Evolutionary conservation across 2,113 vertebrate species (phyloP).

Genomic region (Callionymus lyra): DNA sequence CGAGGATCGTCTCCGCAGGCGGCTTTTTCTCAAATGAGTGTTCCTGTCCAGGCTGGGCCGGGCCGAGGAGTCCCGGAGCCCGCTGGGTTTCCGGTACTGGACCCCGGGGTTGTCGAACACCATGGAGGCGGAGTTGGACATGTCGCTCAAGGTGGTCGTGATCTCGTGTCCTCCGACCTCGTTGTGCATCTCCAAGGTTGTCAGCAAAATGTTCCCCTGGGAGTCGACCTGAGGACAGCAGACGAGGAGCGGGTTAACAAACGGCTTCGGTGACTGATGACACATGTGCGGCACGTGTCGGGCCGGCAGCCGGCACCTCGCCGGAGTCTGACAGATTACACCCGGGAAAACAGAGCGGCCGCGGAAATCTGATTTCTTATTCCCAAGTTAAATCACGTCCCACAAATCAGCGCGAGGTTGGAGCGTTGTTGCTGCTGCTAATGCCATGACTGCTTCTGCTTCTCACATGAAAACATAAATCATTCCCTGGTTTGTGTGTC

Average conservation of each 20-base stretch:
- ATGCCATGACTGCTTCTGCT: slow-evolving; percentile 12
- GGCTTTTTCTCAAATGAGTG: slow-evolving; percentile 74
- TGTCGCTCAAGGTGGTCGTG: slow-evolving; percentile 72
- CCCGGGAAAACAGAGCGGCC: slow-evolving; percentile 18
- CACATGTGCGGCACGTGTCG: slow-evolving; percentile 12
- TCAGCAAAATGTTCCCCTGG: slow-evolving; percentile 89
- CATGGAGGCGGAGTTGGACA: slow-evolving; percentile 85
- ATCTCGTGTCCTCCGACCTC: slow-evolving; percentile 85
- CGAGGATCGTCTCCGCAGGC: slow-evolving; percentile 84
- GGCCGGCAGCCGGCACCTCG: slow-evolving; percentile 4
- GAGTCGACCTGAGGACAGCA: slow-evolving; percentile 77
- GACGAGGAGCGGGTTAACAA: slow-evolving; percentile 23
- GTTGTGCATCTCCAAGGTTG: slow-evolving; percentile 92
- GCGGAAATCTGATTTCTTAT: slow-evolving; percentile 23
- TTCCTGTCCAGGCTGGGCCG: slow-evolving; percentile 71
- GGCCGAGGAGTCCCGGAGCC: slow-evolving; percentile 64
- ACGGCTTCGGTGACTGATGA: slow-evolving; percentile 25
- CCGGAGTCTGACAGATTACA: slow-evolving; percentile 24
- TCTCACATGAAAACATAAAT: slow-evolving; percentile 21
- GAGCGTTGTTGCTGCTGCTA: slow-evolving; percentile 4
- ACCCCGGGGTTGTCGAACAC: slow-evolving; percentile 86
- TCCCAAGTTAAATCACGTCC: slow-evolving; percentile 36
- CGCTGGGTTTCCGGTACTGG: slow-evolving; percentile 86
- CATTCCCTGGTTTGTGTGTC: slow-evolving; percentile 10
- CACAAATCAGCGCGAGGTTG: slow-evolving; percentile 45